phyloP scores from a whole-genome alignment of 2,888 invertebrate genomes.

The Lasioglossum marginatum region DNA sequence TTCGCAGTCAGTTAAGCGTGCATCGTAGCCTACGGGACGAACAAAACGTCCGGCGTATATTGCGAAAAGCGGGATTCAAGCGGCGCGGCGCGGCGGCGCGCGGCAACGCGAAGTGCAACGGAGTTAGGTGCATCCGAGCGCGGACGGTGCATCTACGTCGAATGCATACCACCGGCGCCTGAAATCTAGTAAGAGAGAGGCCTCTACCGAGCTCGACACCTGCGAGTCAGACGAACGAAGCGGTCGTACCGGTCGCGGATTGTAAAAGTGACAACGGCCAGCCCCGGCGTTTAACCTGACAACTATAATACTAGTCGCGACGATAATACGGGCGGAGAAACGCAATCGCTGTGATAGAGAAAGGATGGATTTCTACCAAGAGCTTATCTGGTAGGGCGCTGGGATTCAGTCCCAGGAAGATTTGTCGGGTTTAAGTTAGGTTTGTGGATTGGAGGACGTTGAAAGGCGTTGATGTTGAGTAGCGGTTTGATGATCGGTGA shows the following conservation, averaged over 20 bases:
- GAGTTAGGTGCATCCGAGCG: background rate
- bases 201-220: constrained; percentile 43
- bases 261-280: constrained; percentile 59
- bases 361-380: background rate
- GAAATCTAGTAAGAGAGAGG: constrained; percentile 42
- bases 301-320: background rate
- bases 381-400: background rate
- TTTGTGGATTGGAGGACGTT: background rate
- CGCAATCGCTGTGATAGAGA: no score
- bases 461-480: background rate
- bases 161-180: constrained; percentile 25
- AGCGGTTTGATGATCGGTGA: background rate
- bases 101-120: background rate
- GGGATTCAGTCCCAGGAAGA: background rate
- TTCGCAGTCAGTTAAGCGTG: constrained; percentile 74
- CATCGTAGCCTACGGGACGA: constrained; percentile 66
- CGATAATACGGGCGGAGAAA: background rate
- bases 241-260: constrained; percentile 60
- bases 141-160: constrained; percentile 3
- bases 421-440: background rate
- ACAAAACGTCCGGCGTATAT: constrained; percentile 68
- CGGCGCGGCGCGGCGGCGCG: constrained; percentile 35
- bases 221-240: constrained; percentile 51
- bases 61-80: constrained; percentile 69
- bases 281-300: constrained; percentile 32